phyloP scores from a whole-genome alignment of 2,113 vertebrate species.

The Gymnarchus niloticus region DNA sequence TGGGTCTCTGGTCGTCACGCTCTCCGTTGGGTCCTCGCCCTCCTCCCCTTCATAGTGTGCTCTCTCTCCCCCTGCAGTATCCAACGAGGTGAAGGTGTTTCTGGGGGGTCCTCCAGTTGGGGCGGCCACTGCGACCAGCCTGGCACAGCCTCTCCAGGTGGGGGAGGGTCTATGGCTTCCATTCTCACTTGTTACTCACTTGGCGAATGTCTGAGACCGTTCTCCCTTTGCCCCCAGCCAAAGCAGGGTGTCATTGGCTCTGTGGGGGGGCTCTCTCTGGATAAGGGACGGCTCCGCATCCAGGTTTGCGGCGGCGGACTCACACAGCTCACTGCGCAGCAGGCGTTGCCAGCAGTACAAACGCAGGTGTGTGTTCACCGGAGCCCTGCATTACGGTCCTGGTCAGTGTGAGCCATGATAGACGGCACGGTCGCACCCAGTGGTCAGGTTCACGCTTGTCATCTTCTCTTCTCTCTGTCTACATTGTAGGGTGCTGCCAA shows the following conservation, averaged over 20 bases:
- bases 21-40: background rate
- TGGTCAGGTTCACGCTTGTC: background rate
- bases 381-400: no score
- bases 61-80: slow-evolving; percentile 44
- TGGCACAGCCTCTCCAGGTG: slow-evolving; percentile 69
- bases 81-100: slow-evolving; percentile 73
- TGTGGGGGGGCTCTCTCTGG: slow-evolving; percentile 56
- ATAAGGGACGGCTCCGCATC: slow-evolving; percentile 62
- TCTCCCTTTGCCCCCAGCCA: slow-evolving; percentile 50
- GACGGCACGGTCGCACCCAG: no score
- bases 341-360: slow-evolving; percentile 46
- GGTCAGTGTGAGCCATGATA: no score
- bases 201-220: background rate
- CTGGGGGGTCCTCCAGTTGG: slow-evolving; percentile 56
- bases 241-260: slow-evolving; percentile 73
- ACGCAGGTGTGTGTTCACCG: slow-evolving; percentile 54
- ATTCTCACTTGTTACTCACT: background rate
- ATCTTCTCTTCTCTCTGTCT: slow-evolving; percentile 25
- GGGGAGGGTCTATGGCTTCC: background rate
- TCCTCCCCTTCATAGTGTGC: background rate
- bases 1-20: background rate
- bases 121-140: slow-evolving; percentile 53
- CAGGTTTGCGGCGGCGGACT: slow-evolving; percentile 59
- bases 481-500: slow-evolving; percentile 62
- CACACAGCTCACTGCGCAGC: slow-evolving; percentile 55